These are phyloP conservation scores for Athrips mouffetella DNA, from an alignment of 2,888 invertebrate species.

Conservation along the genomic window DNA sequence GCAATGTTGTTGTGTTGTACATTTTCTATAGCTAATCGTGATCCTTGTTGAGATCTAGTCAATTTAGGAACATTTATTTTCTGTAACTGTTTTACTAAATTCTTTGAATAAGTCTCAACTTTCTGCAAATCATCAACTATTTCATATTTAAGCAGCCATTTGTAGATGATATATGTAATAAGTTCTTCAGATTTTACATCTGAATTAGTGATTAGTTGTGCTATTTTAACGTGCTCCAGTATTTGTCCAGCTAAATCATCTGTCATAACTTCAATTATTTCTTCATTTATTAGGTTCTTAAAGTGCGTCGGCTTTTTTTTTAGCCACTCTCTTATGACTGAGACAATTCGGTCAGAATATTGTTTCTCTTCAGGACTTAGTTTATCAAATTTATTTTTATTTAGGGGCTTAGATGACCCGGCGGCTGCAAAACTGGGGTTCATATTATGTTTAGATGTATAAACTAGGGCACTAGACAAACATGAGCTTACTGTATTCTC, in stretches of 20 bases:
- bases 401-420: slow-evolving; percentile 40
- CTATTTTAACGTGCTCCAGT: slow-evolving; percentile 38
- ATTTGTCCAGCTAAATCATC: slow-evolving; percentile 44
- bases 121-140: slow-evolving; percentile 35
- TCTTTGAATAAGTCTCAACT: slow-evolving; percentile 32
- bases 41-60: slow-evolving; percentile 38
- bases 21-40: slow-evolving; percentile 37
- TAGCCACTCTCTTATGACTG: slow-evolving; percentile 39
- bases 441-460: slow-evolving; percentile 30
- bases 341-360: slow-evolving; percentile 33
- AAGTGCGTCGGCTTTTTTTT: slow-evolving; percentile 37
- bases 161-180: slow-evolving; percentile 34
- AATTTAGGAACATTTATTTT: slow-evolving; percentile 34
- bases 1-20: slow-evolving; percentile 26
- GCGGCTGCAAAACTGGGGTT: slow-evolving; percentile 18
- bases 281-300: slow-evolving; percentile 30
- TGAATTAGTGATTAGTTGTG: slow-evolving; percentile 32
- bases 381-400: slow-evolving; percentile 28
- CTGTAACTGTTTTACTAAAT: slow-evolving; percentile 30
- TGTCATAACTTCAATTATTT: slow-evolving; percentile 39
- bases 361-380: slow-evolving; percentile 36
- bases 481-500: slow-evolving; percentile 12
- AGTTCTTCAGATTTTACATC: slow-evolving; percentile 31
- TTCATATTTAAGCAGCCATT: slow-evolving; percentile 42
- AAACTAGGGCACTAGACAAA: slow-evolving; percentile 31